These are phyloP conservation scores for Volucella bombylans DNA, from an alignment of 2,888 invertebrate species.

Conservation along the genomic window DNA sequence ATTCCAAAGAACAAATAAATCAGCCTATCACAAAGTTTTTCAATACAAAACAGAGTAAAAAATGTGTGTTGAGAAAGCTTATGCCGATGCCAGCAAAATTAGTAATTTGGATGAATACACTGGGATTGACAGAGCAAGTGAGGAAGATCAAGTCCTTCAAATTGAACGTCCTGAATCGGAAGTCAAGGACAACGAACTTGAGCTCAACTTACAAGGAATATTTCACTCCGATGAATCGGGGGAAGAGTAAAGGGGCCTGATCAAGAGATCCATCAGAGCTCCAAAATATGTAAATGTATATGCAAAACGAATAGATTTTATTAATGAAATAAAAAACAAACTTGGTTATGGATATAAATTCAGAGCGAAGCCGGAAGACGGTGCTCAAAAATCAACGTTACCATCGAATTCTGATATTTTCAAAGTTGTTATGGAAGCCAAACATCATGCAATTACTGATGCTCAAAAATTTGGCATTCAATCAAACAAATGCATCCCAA, in stretches of 20 bases:
- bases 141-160: constrained; percentile 13
- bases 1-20: neutral
- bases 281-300: constrained; percentile 1
- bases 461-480: no score
- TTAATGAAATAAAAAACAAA: no score
- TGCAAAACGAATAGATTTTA: no score
- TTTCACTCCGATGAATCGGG: constrained; percentile 7
- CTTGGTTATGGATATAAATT: no score
- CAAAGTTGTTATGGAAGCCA: no score
- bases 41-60: constrained; percentile 2
- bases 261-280: constrained; percentile 19
- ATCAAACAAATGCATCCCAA: no score
- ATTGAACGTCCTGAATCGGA: neutral
- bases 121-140: constrained; percentile 10
- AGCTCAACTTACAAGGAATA: neutral
- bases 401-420: no score
- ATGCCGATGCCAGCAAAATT: neutral
- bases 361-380: no score
- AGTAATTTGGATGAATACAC: constrained; percentile 4
- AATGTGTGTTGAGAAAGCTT: constrained; percentile 5
- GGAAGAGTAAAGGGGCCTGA: constrained; percentile 9
- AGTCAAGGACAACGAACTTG: constrained; percentile 12
- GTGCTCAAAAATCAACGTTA: no score
- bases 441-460: no score
- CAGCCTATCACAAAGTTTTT: constrained; percentile 14